Evolutionary conservation across 2,888 invertebrate genomes (phyloP).

Genomic region (Xestia ashworthii): DNA sequence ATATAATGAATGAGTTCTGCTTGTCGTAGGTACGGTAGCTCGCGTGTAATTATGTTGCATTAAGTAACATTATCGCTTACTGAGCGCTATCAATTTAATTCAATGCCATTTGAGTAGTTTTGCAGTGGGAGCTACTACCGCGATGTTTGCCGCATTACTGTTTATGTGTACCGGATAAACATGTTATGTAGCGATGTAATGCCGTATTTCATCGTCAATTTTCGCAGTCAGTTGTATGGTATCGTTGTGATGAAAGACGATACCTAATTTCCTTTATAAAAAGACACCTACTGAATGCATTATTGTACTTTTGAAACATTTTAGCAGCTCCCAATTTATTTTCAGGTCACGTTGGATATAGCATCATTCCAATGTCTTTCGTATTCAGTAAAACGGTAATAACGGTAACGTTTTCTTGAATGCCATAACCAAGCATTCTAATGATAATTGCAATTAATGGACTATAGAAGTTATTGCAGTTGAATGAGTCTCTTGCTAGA

Average conservation of each 20-base stretch:
- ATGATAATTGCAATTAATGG: neutral
- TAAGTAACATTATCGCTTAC: slow-evolving; percentile 79
- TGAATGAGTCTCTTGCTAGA: neutral
- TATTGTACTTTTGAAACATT: neutral
- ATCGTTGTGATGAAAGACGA: neutral
- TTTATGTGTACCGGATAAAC: slow-evolving; percentile 44
- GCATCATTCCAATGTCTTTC: neutral
- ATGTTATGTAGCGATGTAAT: slow-evolving; percentile 35
- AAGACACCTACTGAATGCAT: neutral
- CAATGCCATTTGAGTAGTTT: slow-evolving; percentile 82
- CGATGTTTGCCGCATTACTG: slow-evolving; percentile 57
- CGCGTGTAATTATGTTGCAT: slow-evolving; percentile 79
- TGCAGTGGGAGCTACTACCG: slow-evolving; percentile 71
- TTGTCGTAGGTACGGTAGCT: slow-evolving; percentile 58
- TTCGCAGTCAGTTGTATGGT: neutral
- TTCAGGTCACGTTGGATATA: neutral
- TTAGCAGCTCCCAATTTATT: neutral
- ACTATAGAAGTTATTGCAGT: neutral
- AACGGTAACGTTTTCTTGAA: too few species aligned
- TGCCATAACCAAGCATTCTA: neutral
- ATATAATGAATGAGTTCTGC: slow-evolving; percentile 76
- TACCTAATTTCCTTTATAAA: neutral
- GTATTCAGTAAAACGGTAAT: neutral
- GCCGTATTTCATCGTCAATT: slow-evolving; percentile 7
- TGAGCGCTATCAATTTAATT: slow-evolving; percentile 81